A percentile compares a stretch with the other conserved stretches of the same genome.
phyloP scores from a whole-genome alignment of 2,113 vertebrate species.

The Gallinago undulata region DNA sequence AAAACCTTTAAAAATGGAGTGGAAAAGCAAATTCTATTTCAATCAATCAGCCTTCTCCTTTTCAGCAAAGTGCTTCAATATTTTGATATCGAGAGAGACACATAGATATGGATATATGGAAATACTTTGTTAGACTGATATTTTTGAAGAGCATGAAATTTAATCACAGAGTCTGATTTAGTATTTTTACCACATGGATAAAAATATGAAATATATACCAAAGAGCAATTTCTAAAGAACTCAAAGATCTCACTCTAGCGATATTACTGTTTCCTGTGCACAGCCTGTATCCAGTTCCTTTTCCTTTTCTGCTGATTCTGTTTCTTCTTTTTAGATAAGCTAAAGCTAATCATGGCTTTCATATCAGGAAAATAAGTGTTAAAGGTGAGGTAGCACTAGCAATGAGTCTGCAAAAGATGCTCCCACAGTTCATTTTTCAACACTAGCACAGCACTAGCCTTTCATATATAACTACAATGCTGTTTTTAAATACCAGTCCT shows the following conservation, averaged over 20 bases:
- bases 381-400: constrained; percentile 82
- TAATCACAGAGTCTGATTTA: neutral
- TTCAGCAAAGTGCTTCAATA: neutral
- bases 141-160: neutral
- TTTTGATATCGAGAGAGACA: neutral
- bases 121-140: neutral
- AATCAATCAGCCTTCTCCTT: neutral
- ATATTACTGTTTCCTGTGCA: neutral
- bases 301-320: neutral
- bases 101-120: neutral
- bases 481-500: neutral
- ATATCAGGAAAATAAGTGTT: constrained; percentile 81
- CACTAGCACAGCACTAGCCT: neutral
- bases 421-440: constrained; percentile 75
- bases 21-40: neutral
- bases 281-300: neutral
- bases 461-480: neutral
- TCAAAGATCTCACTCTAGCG: neutral
- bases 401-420: constrained; percentile 84
- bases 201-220: neutral
- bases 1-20: neutral
- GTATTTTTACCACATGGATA: neutral
- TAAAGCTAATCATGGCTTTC: constrained; percentile 85
- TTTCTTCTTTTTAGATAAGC: constrained; percentile 71
- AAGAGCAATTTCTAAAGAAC: neutral